Evolutionary conservation across 2,113 vertebrate genomes (phyloP).

Genomic region (Nesoenas mayeri): DNA sequence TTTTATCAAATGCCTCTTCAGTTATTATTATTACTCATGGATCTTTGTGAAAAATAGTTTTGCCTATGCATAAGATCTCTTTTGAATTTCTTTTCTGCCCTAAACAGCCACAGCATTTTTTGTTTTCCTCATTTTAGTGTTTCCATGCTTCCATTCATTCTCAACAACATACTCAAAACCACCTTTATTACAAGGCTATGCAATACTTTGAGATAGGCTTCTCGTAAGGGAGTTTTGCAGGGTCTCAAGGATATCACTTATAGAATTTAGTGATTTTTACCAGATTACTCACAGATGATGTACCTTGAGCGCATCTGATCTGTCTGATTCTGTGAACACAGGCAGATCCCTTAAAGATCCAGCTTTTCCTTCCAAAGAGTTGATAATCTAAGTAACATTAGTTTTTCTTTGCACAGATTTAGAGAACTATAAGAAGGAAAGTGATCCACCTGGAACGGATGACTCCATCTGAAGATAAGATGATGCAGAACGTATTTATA

Average conservation of each 20-base stretch:
- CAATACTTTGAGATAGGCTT: background rate
- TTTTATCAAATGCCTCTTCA: background rate
- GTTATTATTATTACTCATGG: background rate
- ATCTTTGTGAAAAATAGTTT: background rate
- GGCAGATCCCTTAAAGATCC: background rate
- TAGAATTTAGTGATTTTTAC: background rate
- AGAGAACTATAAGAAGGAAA: background rate
- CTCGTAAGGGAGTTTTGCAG: background rate
- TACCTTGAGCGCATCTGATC: background rate
- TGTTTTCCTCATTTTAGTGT: background rate
- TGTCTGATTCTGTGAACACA: background rate
- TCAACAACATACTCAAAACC: background rate
- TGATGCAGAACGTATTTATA: background rate
- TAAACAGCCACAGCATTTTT: background rate
- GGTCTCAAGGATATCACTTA: background rate
- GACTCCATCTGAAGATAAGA: background rate
- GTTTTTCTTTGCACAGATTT: background rate
- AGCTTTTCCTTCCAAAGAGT: background rate
- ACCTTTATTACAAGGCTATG: background rate
- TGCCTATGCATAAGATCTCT: background rate
- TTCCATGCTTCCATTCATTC: background rate
- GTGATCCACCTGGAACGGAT: background rate
- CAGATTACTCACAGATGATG: background rate
- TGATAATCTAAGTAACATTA: background rate
- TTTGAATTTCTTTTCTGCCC: background rate